phyloP scores from a whole-genome alignment of 2,113 vertebrate species.

The Mobula birostris region DNA sequence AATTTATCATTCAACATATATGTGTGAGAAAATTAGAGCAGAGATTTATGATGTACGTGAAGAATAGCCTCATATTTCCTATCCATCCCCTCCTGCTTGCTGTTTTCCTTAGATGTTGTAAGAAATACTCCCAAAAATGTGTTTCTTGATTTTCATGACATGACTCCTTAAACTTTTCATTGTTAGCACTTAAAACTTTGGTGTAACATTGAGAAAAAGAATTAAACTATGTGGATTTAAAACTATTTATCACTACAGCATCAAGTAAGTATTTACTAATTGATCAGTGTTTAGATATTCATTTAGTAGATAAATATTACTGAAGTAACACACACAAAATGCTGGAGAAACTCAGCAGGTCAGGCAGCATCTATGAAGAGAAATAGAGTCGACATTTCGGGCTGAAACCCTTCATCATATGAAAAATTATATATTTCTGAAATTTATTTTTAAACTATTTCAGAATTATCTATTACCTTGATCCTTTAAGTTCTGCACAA shows the following conservation, averaged over 20 bases:
- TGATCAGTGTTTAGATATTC: background rate
- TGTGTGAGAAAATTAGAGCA: slow-evolving; percentile 54
- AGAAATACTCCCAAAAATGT: background rate
- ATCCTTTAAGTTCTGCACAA: background rate
- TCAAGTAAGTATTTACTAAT: background rate
- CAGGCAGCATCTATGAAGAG: too few relatives aligned
- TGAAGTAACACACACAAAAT: too few relatives aligned
- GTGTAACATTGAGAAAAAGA: background rate
- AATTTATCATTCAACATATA: slow-evolving; percentile 46
- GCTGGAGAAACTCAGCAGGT: too few relatives aligned
- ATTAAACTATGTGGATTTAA: background rate
- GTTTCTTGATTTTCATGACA: background rate
- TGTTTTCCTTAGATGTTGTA: background rate
- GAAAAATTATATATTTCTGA: too few relatives aligned
- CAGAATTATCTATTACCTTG: background rate
- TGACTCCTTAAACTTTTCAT: background rate
- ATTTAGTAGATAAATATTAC: background rate
- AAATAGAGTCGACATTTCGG: too few relatives aligned
- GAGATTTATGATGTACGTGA: slow-evolving; percentile 55
- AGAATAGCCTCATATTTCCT: slow-evolving; percentile 46
- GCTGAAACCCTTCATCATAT: too few relatives aligned
- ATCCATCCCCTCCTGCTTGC: background rate
- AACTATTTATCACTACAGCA: background rate
- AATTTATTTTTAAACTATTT: background rate
- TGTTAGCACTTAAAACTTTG: background rate